Conservation (phyloP, 2,113 vertebrate genomes). For the Clarias macrocephalus region DNA sequence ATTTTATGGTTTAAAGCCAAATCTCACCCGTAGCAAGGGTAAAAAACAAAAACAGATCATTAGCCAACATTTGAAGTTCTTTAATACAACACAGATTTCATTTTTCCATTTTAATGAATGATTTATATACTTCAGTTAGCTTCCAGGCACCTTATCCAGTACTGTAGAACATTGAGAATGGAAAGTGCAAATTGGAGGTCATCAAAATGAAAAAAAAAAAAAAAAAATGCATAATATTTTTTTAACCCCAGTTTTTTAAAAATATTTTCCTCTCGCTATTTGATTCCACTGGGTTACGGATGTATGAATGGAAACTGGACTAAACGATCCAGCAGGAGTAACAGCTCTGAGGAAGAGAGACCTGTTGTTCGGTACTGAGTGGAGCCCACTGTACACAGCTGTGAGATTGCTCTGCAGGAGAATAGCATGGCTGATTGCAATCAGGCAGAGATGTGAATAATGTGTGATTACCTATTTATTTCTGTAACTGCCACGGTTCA, state of each 20-base stretch:
- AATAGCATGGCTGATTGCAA: slow-evolving; percentile 62
- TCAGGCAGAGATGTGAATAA: slow-evolving; percentile 65
- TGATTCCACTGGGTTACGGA: neutral
- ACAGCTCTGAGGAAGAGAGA: neutral
- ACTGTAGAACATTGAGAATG: neutral
- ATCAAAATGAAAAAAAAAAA: neutral
- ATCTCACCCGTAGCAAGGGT: neutral
- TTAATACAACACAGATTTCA: neutral
- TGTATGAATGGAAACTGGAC: neutral
- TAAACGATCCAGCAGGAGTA: neutral
- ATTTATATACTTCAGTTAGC: neutral
- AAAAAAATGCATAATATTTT: neutral
- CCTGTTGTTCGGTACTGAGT: slow-evolving; percentile 31
- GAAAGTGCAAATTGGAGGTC: neutral
- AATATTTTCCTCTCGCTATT: neutral
- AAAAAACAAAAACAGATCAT: neutral
- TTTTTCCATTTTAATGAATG: neutral
- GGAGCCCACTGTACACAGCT: slow-evolving; percentile 32
- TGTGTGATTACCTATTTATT: slow-evolving; percentile 58
- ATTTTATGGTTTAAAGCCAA: neutral
- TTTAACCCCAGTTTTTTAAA: neutral
- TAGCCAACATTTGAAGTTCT: too few species aligned
- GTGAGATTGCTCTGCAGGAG: slow-evolving; percentile 58
- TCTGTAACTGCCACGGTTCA: slow-evolving; percentile 25
- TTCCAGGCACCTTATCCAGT: neutral